Conservation (phyloP, 2,797 vertebrate species). For the Spondyliosoma cantharus region DNA sequence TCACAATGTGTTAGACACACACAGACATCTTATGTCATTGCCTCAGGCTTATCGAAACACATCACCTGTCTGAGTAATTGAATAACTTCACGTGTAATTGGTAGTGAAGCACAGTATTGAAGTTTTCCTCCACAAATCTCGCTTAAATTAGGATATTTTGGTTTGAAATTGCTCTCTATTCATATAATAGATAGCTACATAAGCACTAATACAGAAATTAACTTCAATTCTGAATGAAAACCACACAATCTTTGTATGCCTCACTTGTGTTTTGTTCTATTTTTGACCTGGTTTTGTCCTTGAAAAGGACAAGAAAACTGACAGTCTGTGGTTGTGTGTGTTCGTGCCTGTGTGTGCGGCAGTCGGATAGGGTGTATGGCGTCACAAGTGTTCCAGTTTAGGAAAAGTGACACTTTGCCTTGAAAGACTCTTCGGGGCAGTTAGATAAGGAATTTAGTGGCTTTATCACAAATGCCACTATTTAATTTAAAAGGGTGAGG, state of each 20-base stretch:
- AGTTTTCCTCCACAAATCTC: slow-evolving; percentile 22
- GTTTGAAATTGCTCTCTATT: slow-evolving; percentile 28
- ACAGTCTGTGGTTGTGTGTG: slow-evolving; percentile 45
- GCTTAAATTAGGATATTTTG: slow-evolving; percentile 33
- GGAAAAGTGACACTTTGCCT: slow-evolving; percentile 91
- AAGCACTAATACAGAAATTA: slow-evolving; percentile 25
- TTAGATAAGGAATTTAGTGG: slow-evolving; percentile 99
- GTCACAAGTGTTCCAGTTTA: slow-evolving; percentile 84
- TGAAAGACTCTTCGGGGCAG: slow-evolving; percentile 92
- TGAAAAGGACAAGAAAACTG: slow-evolving; percentile 81
- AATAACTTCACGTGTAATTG: slow-evolving; percentile 59
- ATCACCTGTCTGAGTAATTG: slow-evolving; percentile 58
- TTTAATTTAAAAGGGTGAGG: slow-evolving; percentile 99
- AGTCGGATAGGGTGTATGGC: slow-evolving; percentile 63
- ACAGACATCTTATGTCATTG: slow-evolving; percentile 49
- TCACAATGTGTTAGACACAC: slow-evolving; percentile 20
- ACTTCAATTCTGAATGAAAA: slow-evolving; percentile 35
- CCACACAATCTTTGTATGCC: slow-evolving; percentile 40
- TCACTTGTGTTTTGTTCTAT: slow-evolving; percentile 80
- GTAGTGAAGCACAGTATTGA: slow-evolving; percentile 41
- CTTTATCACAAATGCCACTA: slow-evolving; percentile 99
- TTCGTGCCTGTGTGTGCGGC: slow-evolving; percentile 57
- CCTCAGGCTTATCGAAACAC: slow-evolving; percentile 45
- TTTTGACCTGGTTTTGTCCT: slow-evolving; percentile 79
- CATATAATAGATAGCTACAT: slow-evolving; percentile 1